Conservation (phyloP, 1,140 invertebrate genomes). For the Metaphire vulgaris region DNA sequence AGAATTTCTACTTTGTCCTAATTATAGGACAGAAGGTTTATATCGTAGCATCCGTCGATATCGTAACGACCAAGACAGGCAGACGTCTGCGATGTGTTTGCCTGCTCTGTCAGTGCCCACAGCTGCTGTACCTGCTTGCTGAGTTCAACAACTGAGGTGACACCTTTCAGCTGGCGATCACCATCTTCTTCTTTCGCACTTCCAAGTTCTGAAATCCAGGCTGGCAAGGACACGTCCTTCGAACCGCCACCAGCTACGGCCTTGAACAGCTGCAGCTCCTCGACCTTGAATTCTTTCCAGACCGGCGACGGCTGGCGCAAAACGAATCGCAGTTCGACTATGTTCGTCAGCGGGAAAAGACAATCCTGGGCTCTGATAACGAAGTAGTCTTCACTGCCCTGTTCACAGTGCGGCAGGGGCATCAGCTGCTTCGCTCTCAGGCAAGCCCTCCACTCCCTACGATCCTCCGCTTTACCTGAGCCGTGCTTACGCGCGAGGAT, state of each 20-base stretch:
- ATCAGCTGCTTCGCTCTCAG: slow-evolving; percentile 52
- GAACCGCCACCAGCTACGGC: slow-evolving; percentile 18
- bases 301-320: slow-evolving; percentile 56
- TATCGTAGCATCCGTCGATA: slow-evolving; percentile 31
- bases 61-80: slow-evolving; percentile 43
- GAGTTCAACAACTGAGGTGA: slow-evolving; percentile 38
- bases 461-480: slow-evolving; percentile 27
- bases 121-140: slow-evolving; percentile 43
- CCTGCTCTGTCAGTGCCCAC: slow-evolving; percentile 44
- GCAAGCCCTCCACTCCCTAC: slow-evolving; percentile 51
- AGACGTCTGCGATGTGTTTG: slow-evolving; percentile 36
- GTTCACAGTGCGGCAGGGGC: slow-evolving; percentile 54
- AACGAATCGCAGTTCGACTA: slow-evolving; percentile 51
- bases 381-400: slow-evolving; percentile 52
- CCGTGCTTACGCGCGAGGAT: slow-evolving; percentile 34
- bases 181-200: slow-evolving; percentile 36
- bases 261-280: slow-evolving; percentile 53
- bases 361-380: slow-evolving; percentile 53
- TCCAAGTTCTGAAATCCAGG: slow-evolving; percentile 38
- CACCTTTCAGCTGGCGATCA: slow-evolving; percentile 40
- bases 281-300: slow-evolving; percentile 56
- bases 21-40: slow-evolving; percentile 20
- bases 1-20: too few species aligned
- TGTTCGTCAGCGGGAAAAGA: slow-evolving; percentile 39
- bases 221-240: slow-evolving; percentile 32